Evolutionary conservation across 2,888 invertebrate species (phyloP).

Genomic region (Flexamia atlantica): DNA sequence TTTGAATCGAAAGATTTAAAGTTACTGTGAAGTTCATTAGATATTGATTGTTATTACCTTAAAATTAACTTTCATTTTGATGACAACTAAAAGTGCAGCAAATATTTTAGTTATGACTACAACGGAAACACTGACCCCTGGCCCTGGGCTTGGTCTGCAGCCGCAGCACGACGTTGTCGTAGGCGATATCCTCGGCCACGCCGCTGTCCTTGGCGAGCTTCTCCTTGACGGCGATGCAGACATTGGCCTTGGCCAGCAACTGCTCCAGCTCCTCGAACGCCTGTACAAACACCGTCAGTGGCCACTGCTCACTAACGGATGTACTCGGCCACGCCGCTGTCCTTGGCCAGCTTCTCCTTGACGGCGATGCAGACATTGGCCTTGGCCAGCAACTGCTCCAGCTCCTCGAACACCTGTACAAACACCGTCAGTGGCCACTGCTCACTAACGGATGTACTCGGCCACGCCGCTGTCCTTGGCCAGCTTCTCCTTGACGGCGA

Average conservation of each 20-base stretch:
- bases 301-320: too few relatives aligned
- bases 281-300: too few relatives aligned
- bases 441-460: too few relatives aligned
- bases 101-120: too few relatives aligned
- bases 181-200: constrained; percentile 91
- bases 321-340: too few relatives aligned
- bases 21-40: too few relatives aligned
- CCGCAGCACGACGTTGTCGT: constrained; percentile 92
- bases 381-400: constrained; percentile 90
- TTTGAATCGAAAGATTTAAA: too few relatives aligned
- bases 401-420: constrained; percentile 93
- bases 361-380: constrained; percentile 95
- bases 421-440: too few relatives aligned
- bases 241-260: constrained; percentile 86
- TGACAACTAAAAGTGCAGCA: too few relatives aligned
- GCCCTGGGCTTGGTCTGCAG: constrained; percentile 92
- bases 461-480: constrained; percentile 98
- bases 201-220: constrained; percentile 97
- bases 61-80: too few relatives aligned
- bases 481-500: constrained; percentile 95
- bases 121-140: constrained; percentile 94
- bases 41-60: too few relatives aligned
- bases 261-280: constrained; percentile 96
- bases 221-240: constrained; percentile 97
- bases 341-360: constrained; percentile 96